phyloP scores from a whole-genome alignment of 1,140 invertebrate genomes.

The Drosophila tsacasi region DNA sequence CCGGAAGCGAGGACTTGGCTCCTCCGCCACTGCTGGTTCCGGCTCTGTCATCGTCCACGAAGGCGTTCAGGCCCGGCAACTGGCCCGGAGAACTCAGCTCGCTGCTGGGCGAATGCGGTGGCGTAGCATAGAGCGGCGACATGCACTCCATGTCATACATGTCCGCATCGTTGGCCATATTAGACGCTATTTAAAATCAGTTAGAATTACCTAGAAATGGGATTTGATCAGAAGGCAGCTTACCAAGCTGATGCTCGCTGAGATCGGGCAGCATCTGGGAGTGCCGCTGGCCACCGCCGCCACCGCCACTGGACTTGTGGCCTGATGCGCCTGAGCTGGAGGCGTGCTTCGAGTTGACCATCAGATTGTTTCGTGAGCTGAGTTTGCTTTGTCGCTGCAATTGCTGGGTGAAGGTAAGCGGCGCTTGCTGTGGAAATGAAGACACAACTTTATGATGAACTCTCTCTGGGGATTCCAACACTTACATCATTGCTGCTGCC shows the following conservation, averaged over 20 bases:
- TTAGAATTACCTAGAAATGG: not conserved
- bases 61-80: conserved; percentile 86
- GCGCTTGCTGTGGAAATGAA: conserved; percentile 75
- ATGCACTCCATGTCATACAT: conserved; percentile 85
- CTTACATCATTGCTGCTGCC: conserved; percentile 85
- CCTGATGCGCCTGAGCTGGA: conserved; percentile 59
- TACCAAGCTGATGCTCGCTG: conserved; percentile 83
- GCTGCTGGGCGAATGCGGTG: conserved; percentile 92
- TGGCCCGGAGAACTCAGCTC: conserved; percentile 87
- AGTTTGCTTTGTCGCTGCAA: conserved; percentile 87
- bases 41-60: conserved; percentile 86
- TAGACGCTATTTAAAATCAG: conserved; percentile 46
- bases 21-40: conserved; percentile 52
- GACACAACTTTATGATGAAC: not conserved
- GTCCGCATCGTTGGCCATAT: conserved; percentile 83
- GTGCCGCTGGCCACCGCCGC: conserved; percentile 86
- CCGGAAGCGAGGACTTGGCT: conserved; percentile 77
- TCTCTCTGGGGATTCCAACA: not conserved
- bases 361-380: conserved; percentile 82
- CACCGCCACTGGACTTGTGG: conserved; percentile 52
- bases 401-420: conserved; percentile 91
- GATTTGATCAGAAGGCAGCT: not conserved
- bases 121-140: conserved; percentile 92
- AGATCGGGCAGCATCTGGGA: conserved; percentile 84
- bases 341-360: conserved; percentile 85